Conservation (phyloP, 2,113 vertebrate species). For the Lynx canadensis region DNA sequence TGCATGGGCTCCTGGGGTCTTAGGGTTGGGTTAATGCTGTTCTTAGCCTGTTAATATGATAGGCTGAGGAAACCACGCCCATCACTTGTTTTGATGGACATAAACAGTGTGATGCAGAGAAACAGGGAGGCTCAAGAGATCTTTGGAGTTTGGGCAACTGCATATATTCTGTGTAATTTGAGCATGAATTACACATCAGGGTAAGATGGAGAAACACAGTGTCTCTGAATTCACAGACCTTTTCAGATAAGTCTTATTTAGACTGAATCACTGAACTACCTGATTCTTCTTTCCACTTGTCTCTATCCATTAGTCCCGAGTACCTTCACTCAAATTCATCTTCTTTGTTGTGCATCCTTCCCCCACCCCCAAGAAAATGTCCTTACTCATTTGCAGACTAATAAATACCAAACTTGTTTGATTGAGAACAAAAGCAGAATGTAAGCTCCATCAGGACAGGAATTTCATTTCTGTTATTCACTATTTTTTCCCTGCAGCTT, state of each 20-base stretch:
- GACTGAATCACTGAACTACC: neutral
- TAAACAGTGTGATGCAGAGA: neutral
- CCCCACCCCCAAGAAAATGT: neutral
- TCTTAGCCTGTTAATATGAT: neutral
- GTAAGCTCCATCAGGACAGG: neutral
- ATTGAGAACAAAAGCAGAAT: neutral
- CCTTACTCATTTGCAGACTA: neutral
- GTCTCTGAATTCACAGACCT: neutral
- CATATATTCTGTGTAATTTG: rapidly evolving
- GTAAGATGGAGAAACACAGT: neutral
- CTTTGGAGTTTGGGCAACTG: neutral
- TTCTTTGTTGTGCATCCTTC: neutral
- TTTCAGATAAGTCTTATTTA: neutral
- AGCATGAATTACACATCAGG: rapidly evolving
- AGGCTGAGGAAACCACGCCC: neutral
- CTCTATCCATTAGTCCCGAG: rapidly evolving
- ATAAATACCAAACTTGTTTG: neutral
- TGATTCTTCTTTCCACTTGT: neutral
- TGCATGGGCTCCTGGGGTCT: neutral
- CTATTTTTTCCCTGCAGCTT: neutral
- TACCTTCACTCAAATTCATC: neutral
- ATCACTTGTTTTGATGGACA: neutral
- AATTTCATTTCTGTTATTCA: neutral
- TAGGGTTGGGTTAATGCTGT: neutral
- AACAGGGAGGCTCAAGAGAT: neutral